Base-by-base conservation (phyloP, 2,113 vertebrate species). In the Asarcornis scutulata region DNA sequence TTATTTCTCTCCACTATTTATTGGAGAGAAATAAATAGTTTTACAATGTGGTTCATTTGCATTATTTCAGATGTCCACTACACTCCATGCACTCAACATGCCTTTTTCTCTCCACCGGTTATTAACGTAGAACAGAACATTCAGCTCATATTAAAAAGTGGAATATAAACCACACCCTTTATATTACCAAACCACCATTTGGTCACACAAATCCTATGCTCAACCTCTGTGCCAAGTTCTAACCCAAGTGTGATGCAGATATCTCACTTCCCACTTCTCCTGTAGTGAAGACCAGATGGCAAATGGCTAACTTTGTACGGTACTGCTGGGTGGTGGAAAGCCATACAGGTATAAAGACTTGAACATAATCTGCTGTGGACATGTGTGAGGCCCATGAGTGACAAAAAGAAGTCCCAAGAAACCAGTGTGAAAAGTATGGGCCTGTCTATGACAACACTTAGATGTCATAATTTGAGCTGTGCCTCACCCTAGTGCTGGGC, bases 401-500 rank as follows among this genome's bases (percentile, higher is more conserved):
- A 64, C 8, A 80, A 55, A 72, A 86, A 7, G 9, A 75, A 60
- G 13, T 3, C 18, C 0, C 0, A 3, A 0, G 1, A 83, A 75
- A 83, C n/a, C 60, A 74, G 7, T 27, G 55, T 77, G 40, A 76
- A 63, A 81, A 79, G 31, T 31, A 38, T 18, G 29, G 5, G 18
- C 6, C 25, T 55, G 14, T 20, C 38, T 64, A 76, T 72, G 11
- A 22, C 4, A 56, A 38, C 13, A 38, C 11, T 22, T 32, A 13
- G 50, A 20, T 6, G 29, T 11, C 9, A 0, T 36, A 68, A 11
- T 13, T 40, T 44, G 53, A 75, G 38, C 20, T 38, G 38, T 22
- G 34, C 42, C 56, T 81, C 63, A 42, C 25, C 34, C 11, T n/a
- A 38, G 14, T 18, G 22, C 25, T 58, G 18, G 17, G 48, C 8